phyloP scores from a whole-genome alignment of 2,113 vertebrate species.

The Heliornis fulica region DNA sequence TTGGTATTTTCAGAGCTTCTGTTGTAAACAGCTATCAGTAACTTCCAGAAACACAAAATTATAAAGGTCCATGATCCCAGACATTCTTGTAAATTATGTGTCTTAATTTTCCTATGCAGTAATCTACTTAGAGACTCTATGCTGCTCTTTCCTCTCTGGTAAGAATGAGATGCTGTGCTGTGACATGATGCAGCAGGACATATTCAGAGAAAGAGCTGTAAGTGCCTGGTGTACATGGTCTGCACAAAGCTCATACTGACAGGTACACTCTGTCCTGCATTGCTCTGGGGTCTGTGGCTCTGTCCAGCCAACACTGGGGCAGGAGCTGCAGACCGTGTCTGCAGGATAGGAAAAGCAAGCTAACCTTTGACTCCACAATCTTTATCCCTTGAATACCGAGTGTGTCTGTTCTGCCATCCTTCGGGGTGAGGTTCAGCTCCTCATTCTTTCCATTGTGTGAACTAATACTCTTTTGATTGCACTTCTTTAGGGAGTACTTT shows the following conservation, averaged over 20 bases:
- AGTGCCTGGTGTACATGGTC: rapidly evolving
- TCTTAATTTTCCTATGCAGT: background rate
- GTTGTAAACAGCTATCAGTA: background rate
- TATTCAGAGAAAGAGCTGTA: background rate
- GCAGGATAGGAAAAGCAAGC: background rate
- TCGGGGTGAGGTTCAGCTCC: slow-evolving; percentile 40
- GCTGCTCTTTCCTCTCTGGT: background rate
- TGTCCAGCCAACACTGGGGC: background rate
- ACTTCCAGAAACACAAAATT: background rate
- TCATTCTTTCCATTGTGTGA: slow-evolving; percentile 59
- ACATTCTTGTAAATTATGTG: rapidly evolving
- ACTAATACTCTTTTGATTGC: background rate
- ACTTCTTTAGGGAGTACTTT: background rate
- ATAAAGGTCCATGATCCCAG: background rate
- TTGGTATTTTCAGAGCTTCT: background rate
- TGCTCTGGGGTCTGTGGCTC: background rate
- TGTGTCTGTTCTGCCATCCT: background rate
- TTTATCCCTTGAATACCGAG: background rate
- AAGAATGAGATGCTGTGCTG: background rate
- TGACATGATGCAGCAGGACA: background rate
- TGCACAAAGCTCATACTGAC: background rate
- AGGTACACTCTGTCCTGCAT: background rate
- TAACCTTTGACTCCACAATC: background rate
- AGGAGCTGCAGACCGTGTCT: background rate
- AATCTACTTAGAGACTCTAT: background rate